phyloP scores from a whole-genome alignment of 2,113 vertebrate genomes.

The Gambusia affinis region DNA sequence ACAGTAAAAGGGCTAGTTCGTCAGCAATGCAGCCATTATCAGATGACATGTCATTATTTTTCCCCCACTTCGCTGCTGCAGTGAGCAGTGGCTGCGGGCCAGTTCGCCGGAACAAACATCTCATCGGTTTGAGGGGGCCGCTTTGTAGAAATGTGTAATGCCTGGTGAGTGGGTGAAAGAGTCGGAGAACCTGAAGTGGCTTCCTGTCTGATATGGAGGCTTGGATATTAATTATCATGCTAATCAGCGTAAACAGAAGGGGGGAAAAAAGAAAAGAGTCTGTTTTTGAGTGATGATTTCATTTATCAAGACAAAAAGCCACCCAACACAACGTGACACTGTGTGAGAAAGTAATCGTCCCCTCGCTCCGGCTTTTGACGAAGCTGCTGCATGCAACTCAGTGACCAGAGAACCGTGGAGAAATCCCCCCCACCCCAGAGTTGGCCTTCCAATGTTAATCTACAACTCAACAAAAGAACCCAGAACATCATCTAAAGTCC shows the following conservation, averaged over 20 bases:
- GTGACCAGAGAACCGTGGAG: no score
- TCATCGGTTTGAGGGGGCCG: constrained; percentile 49
- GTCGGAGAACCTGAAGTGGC: constrained; percentile 36
- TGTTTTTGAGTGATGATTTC: background rate
- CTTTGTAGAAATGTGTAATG: constrained; percentile 22
- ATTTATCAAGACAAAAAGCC: background rate
- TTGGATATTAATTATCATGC: constrained; percentile 40
- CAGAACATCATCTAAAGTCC: no score
- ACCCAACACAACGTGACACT: background rate
- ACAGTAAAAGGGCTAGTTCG: constrained; percentile 74
- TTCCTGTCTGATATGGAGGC: constrained; percentile 13
- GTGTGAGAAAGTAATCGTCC: background rate
- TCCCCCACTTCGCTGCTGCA: constrained; percentile 48
- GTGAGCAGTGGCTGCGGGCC: constrained; percentile 48
- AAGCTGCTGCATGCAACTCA: no score
- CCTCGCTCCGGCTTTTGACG: no score
- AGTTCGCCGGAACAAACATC: constrained; percentile 53
- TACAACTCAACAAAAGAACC: no score
- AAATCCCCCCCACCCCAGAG: no score
- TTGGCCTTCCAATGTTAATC: no score
- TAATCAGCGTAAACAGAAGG: background rate
- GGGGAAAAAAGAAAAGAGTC: no score
- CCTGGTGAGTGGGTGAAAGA: constrained; percentile 37
- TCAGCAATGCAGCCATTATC: constrained; percentile 74
- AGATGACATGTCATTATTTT: constrained; percentile 66